phyloP scores from a whole-genome alignment of 1,140 invertebrate species.

The Scaptomyza hsui region DNA sequence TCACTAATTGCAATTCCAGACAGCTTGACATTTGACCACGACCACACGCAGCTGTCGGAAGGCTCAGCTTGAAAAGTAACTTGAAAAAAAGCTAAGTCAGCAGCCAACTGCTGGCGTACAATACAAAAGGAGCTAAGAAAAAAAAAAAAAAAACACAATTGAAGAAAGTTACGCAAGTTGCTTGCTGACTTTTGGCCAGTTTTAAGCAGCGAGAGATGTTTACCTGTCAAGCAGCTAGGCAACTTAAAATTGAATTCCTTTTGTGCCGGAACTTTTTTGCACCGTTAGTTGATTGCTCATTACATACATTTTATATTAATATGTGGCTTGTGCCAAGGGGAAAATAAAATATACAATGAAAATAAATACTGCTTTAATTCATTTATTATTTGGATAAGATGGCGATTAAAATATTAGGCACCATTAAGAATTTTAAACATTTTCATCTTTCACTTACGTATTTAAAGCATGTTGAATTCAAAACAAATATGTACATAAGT shows the following conservation, averaged over 20 bases:
- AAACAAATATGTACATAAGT: neutral
- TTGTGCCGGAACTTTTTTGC: too few relatives aligned
- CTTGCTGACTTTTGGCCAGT: neutral
- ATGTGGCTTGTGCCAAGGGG: neutral
- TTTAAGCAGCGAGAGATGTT: neutral
- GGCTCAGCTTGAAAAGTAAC: constrained; percentile 13
- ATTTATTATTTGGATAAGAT: too few relatives aligned
- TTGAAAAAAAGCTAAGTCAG: constrained; percentile 11
- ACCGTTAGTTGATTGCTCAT: neutral
- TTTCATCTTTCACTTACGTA: neutral
- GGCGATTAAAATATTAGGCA: too few relatives aligned
- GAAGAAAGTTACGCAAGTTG: constrained; percentile 12
- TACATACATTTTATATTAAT: neutral
- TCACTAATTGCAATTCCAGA: constrained; percentile 53
- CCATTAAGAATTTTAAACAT: too few relatives aligned
- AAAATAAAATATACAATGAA: neutral
- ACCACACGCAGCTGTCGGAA: constrained; percentile 24
- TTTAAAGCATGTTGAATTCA: neutral
- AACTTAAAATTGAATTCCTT: neutral
- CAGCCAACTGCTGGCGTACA: constrained; percentile 22
- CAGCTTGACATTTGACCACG: constrained; percentile 46
- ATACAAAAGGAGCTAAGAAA: constrained; percentile 10
- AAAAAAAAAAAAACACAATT: neutral
- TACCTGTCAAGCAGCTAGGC: neutral
- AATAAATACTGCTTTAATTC: too few relatives aligned